A percentile compares a stretch with the other conserved stretches of the same genome.
phyloP scores from a whole-genome alignment of 2,888 invertebrate species.

The Drosophila mercatorum region DNA sequence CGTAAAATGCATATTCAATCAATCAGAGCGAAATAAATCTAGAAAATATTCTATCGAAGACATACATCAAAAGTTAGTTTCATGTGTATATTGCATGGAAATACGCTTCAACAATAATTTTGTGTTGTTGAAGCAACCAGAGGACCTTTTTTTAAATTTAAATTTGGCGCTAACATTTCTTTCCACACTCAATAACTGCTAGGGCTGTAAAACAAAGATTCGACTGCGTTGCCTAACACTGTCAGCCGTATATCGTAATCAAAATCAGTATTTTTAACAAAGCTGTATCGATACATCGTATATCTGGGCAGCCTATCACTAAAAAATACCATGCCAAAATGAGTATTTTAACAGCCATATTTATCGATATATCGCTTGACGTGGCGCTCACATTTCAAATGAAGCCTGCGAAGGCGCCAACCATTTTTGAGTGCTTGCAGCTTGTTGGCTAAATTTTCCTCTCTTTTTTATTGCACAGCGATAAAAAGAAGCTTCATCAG shows the following conservation, averaged over 20 bases:
- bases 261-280: background rate
- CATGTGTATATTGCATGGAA: too few species aligned
- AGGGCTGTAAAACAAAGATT: slow-evolving; percentile 14
- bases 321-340: background rate
- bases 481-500: background rate
- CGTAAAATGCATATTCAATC: slow-evolving; percentile 66
- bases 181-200: background rate
- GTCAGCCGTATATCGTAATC: background rate
- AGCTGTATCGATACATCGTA: background rate
- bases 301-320: background rate
- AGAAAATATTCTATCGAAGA: slow-evolving; percentile 64
- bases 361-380: slow-evolving; percentile 13
- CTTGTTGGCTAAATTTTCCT: background rate
- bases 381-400: slow-evolving; percentile 18
- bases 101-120: too few species aligned
- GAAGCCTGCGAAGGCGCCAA: background rate
- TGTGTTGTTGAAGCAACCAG: too few species aligned
- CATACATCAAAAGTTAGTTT: background rate
- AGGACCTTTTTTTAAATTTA: background rate
- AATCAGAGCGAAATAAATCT: slow-evolving; percentile 77
- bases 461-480: background rate
- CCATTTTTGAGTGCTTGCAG: background rate
- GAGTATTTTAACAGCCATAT: background rate
- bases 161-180: background rate
- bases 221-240: background rate